A percentile compares a stretch with the other conserved stretches of the same genome.
Evolutionary conservation across 2,113 vertebrate species (phyloP).

Genomic region (Macrotus californicus): DNA sequence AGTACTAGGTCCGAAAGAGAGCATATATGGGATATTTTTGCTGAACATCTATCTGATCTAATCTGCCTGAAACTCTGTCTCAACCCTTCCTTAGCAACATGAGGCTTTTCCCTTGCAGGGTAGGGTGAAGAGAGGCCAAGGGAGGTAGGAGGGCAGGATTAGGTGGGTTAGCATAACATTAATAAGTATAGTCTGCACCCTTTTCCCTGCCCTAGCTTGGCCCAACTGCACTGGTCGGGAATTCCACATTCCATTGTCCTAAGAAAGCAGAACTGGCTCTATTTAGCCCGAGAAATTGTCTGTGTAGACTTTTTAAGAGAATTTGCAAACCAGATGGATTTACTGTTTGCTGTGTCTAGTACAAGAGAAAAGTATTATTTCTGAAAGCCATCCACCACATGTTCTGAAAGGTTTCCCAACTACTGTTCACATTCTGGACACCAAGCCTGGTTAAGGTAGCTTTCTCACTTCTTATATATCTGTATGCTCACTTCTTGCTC

Average conservation of each 20-base stretch:
- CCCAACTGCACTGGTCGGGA: constrained; percentile 71
- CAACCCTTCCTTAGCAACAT: not conserved
- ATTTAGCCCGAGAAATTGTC: constrained; percentile 65
- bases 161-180: constrained; percentile 64
- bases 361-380: constrained; percentile 11
- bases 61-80: not conserved
- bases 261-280: constrained; percentile 75
- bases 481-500: not conserved
- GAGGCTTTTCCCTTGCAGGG: not conserved
- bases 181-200: constrained; percentile 57
- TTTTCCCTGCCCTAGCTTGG: constrained; percentile 70
- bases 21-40: fast-evolving
- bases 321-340: constrained; percentile 74
- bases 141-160: not conserved
- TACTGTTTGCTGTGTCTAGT: constrained; percentile 58
- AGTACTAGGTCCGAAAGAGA: not conserved
- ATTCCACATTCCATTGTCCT: constrained; percentile 70
- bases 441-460: not conserved
- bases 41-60: not conserved
- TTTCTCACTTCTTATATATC: not conserved
- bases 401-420: constrained; percentile 2
- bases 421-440: not conserved
- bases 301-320: constrained; percentile 69
- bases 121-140: not conserved
- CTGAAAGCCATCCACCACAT: not conserved